These are phyloP conservation scores for Vanessa tameamea DNA, from an alignment of 1,140 invertebrate genomes.

Conservation along the genomic window DNA sequence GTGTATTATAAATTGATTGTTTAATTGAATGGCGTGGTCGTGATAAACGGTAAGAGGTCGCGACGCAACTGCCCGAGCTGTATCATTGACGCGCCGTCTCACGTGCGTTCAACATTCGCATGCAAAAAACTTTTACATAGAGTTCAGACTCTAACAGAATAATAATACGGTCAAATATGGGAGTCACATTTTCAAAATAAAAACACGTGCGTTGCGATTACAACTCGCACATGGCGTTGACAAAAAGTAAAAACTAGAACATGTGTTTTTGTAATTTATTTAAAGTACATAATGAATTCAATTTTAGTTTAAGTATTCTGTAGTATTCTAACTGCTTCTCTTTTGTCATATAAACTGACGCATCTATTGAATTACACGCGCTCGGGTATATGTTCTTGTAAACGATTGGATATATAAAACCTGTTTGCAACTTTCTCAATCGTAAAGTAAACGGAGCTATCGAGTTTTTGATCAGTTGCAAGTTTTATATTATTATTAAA, in stretches of 20 bases:
- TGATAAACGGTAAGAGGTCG: constrained; percentile 69
- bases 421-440: no score
- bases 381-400: no score
- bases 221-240: background rate
- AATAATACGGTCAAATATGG: constrained; percentile 13
- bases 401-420: no score
- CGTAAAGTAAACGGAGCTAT: no score
- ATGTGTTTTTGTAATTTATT: no score
- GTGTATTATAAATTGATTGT: constrained; percentile 44
- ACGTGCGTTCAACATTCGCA: constrained; percentile 58
- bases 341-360: no score
- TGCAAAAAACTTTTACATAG: constrained; percentile 72
- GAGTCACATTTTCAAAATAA: constrained; percentile 12
- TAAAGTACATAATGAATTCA: no score
- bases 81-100: constrained; percentile 63
- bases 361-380: background rate
- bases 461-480: background rate
- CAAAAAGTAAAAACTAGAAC: no score
- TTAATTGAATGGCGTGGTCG: constrained; percentile 42
- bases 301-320: no score
- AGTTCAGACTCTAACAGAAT: constrained; percentile 35
- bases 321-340: no score
- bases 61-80: constrained; percentile 58
- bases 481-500: background rate
- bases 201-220: constrained; percentile 2